phyloP scores from a whole-genome alignment of 2,113 vertebrate genomes.

The Mirza zaza region DNA sequence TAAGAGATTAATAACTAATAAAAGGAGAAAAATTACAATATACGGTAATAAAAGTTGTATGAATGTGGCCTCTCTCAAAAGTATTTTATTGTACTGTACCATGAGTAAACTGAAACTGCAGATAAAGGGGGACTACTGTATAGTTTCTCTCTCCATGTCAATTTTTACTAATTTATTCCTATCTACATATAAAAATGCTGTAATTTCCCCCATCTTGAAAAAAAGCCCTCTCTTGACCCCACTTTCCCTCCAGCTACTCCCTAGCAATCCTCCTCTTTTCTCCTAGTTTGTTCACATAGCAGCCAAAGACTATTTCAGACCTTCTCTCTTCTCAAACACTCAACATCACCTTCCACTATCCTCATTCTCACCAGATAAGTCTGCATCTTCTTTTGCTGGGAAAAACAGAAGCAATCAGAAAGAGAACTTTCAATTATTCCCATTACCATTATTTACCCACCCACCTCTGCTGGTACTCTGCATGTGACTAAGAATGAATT shows the following conservation, averaged over 20 bases:
- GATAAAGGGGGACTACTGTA: background rate
- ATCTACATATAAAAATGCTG: background rate
- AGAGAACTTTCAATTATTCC: background rate
- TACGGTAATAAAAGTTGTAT: background rate
- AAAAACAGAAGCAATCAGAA: conserved; percentile 12
- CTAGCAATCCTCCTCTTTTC: background rate
- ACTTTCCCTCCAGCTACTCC: background rate
- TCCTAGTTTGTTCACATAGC: background rate
- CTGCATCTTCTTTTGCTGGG: background rate
- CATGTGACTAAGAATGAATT: background rate
- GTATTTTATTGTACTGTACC: background rate
- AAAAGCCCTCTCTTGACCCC: background rate
- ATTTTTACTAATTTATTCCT: background rate
- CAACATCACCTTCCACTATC: background rate
- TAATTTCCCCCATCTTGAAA: background rate
- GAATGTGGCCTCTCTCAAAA: background rate
- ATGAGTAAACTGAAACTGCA: background rate
- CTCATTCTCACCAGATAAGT: background rate
- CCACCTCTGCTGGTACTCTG: background rate
- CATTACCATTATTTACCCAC: background rate
- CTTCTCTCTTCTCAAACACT: background rate
- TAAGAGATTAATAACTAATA: background rate
- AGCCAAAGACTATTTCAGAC: background rate
- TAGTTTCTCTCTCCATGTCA: background rate
- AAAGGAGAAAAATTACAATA: background rate